Percentiles rank a stretch among this genome's conserved stretches.
These are phyloP conservation scores for Aldabrachelys gigantea DNA, from an alignment of 2,113 vertebrate species.

Conservation along the genomic window DNA sequence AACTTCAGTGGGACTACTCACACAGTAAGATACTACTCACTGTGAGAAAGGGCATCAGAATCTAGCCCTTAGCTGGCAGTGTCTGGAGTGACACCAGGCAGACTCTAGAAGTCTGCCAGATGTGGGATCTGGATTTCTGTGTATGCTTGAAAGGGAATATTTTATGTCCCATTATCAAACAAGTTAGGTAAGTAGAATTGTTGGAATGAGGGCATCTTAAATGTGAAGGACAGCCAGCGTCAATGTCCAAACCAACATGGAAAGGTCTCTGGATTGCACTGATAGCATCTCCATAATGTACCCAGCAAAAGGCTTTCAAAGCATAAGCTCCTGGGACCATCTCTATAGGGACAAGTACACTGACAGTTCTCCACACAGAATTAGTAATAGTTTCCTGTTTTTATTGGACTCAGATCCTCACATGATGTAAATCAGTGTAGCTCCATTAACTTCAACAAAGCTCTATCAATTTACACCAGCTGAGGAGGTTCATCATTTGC, in stretches of 20 bases:
- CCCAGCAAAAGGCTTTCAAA: not conserved
- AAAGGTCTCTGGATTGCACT: not conserved
- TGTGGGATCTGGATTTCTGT: not conserved
- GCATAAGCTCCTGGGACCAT: not conserved
- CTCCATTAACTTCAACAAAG: not conserved
- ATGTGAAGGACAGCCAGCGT: not conserved
- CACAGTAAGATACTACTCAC: not conserved
- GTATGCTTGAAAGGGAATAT: not conserved
- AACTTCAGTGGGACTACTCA: not conserved
- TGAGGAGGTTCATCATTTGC: not conserved
- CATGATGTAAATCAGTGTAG: not conserved
- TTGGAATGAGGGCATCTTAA: not conserved
- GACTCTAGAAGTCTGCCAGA: not conserved
- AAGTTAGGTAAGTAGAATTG: not conserved
- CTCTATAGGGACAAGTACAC: not conserved
- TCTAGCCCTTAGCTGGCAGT: not conserved
- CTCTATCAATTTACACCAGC: not conserved
- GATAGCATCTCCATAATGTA: too few relatives aligned
- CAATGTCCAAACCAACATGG: not conserved
- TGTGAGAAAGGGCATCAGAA: not conserved
- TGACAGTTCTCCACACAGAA: not conserved
- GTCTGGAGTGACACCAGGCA: not conserved
- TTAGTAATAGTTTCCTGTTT: not conserved
- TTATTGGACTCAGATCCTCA: not conserved
- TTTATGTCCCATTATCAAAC: not conserved